Percentiles rank a stretch among this genome's conserved stretches.
phyloP scores from a whole-genome alignment of 2,888 invertebrate genomes.

The Pachymerium ferrugineum region DNA sequence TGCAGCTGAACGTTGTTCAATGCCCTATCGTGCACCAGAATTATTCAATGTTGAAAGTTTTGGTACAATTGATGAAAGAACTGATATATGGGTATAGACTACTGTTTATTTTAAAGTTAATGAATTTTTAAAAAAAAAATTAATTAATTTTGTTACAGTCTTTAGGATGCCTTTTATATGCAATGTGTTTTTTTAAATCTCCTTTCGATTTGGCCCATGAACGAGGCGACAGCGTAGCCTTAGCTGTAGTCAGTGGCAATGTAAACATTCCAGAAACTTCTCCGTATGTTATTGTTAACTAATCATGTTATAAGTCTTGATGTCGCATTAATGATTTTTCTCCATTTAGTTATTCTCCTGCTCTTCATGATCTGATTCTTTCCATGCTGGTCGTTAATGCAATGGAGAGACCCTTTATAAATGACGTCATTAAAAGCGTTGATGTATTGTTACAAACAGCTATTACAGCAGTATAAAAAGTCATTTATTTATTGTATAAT shows the following conservation, averaged over 20 bases:
- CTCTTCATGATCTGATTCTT: constrained; percentile 62
- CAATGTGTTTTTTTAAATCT: constrained; percentile 75
- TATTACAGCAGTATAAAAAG: neutral
- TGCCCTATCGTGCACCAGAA: constrained; percentile 83
- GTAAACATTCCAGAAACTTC: constrained; percentile 64
- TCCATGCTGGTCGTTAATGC: constrained; percentile 69
- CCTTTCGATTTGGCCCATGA: constrained; percentile 79
- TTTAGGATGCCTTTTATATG: constrained; percentile 76
- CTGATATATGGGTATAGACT: constrained; percentile 72
- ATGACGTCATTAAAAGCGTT: constrained; percentile 60
- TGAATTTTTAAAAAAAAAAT: neutral
- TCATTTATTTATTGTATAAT: neutral
- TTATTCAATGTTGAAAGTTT: constrained; percentile 77
- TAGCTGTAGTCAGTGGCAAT: constrained; percentile 73
- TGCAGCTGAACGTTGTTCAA: constrained; percentile 77
- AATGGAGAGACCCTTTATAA: constrained; percentile 68
- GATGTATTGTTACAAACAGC: neutral
- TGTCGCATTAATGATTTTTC: neutral
- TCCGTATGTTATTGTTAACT: constrained; percentile 50
- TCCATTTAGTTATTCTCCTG: constrained; percentile 52
- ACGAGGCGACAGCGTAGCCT: constrained; percentile 76
- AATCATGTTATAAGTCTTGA: neutral
- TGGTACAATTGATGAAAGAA: constrained; percentile 71
- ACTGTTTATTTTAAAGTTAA: neutral
- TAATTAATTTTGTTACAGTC: constrained; percentile 54